Evolutionary conservation across 2,888 invertebrate species (phyloP).

Genomic region (Sphecodes monilicornis): DNA sequence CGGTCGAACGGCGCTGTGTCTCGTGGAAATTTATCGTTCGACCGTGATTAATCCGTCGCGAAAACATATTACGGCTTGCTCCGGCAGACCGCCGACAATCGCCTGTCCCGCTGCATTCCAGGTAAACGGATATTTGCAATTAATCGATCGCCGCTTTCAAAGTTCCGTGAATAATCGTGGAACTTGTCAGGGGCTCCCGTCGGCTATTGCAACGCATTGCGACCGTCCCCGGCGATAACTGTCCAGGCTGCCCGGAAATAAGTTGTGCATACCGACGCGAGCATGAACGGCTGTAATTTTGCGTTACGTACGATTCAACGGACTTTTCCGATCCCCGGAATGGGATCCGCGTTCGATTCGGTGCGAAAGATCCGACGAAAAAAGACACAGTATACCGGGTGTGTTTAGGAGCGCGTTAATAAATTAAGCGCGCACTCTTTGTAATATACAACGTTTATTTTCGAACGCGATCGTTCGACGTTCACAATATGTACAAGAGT

Average conservation of each 20-base stretch:
- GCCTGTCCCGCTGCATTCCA: conserved; percentile 40
- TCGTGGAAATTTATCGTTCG: conserved; percentile 61
- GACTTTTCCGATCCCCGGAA: not conserved
- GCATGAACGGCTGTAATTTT: not conserved
- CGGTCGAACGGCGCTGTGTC: conserved; percentile 49
- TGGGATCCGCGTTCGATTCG: not conserved
- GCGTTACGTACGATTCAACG: not conserved
- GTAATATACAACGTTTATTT: too few relatives aligned
- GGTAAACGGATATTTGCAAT: conserved; percentile 45
- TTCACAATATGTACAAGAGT: too few relatives aligned
- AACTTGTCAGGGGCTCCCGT: not conserved
- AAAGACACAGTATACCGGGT: too few relatives aligned
- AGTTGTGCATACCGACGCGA: not conserved
- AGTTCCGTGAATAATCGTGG: conserved; percentile 19
- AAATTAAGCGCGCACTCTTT: too few relatives aligned
- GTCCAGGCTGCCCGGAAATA: not conserved
- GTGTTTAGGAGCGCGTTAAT: too few relatives aligned
- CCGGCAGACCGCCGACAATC: conserved; percentile 38
- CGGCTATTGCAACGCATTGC: not conserved
- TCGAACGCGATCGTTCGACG: too few relatives aligned
- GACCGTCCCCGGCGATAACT: not conserved
- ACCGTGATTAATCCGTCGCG: conserved; percentile 57
- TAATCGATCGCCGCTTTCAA: conserved; percentile 18
- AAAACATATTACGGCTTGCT: conserved; percentile 44
- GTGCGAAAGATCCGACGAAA: not conserved